Percentiles rank a stretch among this genome's conserved stretches.
These are phyloP conservation scores for Euzophera pinguis DNA, from an alignment of 2,888 invertebrate genomes.

Conservation along the genomic window DNA sequence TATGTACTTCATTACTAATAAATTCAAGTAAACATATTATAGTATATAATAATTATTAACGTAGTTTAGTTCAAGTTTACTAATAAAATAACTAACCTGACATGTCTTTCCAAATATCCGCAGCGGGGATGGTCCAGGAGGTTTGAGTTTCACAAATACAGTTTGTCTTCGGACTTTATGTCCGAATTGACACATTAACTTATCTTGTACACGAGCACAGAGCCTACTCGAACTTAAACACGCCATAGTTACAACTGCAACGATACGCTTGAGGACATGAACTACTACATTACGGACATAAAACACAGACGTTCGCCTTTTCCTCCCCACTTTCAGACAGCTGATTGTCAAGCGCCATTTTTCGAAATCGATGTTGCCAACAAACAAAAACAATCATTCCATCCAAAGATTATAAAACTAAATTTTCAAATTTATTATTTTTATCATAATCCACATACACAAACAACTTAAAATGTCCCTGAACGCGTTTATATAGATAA, in stretches of 20 bases:
- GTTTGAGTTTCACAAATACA: constrained; percentile 84
- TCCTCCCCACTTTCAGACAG: constrained; percentile 76
- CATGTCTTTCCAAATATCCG: constrained; percentile 76
- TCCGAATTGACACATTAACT: constrained; percentile 89
- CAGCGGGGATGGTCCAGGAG: constrained; percentile 80
- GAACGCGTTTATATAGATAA: too few species aligned
- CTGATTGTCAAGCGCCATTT: constrained; percentile 72
- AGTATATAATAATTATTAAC: too few species aligned
- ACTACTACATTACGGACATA: constrained; percentile 73
- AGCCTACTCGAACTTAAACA: constrained; percentile 90
- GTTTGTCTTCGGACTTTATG: constrained; percentile 84
- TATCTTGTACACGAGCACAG: constrained; percentile 89
- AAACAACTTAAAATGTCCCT: too few species aligned
- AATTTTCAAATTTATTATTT: too few species aligned
- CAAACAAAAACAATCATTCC: not conserved
- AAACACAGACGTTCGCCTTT: constrained; percentile 65
- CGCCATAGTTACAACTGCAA: constrained; percentile 90
- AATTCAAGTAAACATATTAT: too few species aligned
- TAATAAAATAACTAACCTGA: constrained; percentile 57
- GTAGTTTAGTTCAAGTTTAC: too few species aligned
- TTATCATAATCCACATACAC: too few species aligned
- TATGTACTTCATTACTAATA: not conserved
- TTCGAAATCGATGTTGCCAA: constrained; percentile 14
- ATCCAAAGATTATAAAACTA: not conserved
- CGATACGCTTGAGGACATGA: constrained; percentile 80